Evolutionary conservation across 2,888 invertebrate genomes (phyloP), one percentile per base, ranked within the genome.

Genomic region (Mimumesa dahlbomi): DNA sequence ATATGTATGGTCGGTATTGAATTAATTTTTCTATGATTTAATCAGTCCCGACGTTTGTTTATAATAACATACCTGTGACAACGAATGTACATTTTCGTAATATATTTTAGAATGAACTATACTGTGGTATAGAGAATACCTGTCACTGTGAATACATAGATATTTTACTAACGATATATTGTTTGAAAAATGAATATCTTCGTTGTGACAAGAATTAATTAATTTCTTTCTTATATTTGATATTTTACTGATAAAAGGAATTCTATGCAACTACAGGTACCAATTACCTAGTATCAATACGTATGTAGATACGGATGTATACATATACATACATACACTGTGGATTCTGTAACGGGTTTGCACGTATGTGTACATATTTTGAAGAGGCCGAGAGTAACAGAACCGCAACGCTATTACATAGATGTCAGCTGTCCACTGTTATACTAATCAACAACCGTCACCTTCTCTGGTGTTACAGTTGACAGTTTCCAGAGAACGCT

Each of bases 391-490:
- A 40, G 18, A 16, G 40, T n/a, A 29, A 40, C 40, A 13, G 46
- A 22, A 22, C 14, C 38, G 13, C 40, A 42, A 48, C 48, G 42
- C 25, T 43, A 16, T 61, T 61, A 54, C 16, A 7, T 11, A 14
- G 34, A 2, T 43, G 29, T 38, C 31, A 25, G 36, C 42, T 21
- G 49, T 43, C 42, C 11, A 19, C 5, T 14, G 49, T 16, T 18
- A n/a, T n/a, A 49, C 29, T 56, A 46, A 54, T 56, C 45, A 45
- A 52, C 58, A 16, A 7, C 9, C 45, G 21, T 56, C 56, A 13
- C 40, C 22, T 38, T 38, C 38, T 31, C 36, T 16, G 21, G 2
- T 6, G 21, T 14, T 43, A 34, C 19, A 7, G 16, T n/a, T 16
- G 62, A 66, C 53, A 48, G 18, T n/a, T 43, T 14, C 21, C 43